phyloP scores from a whole-genome alignment of 2,797 vertebrate genomes.

The Acanthurus lineatus region DNA sequence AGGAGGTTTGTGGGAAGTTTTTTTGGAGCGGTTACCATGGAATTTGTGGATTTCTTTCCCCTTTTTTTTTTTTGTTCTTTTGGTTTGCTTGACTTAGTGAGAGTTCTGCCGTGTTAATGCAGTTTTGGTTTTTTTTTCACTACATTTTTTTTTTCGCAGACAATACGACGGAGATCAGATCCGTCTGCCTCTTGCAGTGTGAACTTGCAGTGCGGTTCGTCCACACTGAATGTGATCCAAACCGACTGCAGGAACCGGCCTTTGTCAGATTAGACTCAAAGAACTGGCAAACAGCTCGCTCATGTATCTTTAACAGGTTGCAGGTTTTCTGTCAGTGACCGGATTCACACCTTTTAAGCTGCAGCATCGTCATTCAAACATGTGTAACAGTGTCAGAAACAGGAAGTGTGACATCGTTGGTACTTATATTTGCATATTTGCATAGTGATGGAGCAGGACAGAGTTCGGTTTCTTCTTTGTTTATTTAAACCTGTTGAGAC shows the following conservation, averaged over 20 bases:
- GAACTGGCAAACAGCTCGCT: neutral
- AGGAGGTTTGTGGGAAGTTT: neutral
- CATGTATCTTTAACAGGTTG: neutral
- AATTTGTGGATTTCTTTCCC: neutral
- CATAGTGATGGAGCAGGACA: conserved; percentile 3
- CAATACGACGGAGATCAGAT: neutral
- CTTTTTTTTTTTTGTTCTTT: neutral
- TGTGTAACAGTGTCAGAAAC: too few species aligned
- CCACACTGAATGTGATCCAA: neutral
- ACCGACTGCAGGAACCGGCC: neutral
- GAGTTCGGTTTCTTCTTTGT: conserved; percentile 16
- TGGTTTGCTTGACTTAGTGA: too few species aligned
- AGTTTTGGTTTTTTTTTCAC: too few species aligned
- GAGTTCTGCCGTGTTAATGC: too few species aligned
- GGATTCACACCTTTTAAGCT: too few species aligned
- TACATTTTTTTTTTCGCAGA: too few species aligned
- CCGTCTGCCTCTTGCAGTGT: neutral
- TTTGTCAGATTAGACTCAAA: neutral
- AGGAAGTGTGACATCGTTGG: too few species aligned
- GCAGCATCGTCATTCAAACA: too few species aligned
- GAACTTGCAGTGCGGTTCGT: neutral
- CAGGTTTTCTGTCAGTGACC: neutral
- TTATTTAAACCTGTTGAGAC: conserved; percentile 4
- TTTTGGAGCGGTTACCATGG: conserved; percentile 17
- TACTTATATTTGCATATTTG: too few species aligned